Evolutionary conservation across 2,113 vertebrate genomes (phyloP), one percentile per base, ranked within the genome.

Genomic region (Acrocephalus arundinaceus): DNA sequence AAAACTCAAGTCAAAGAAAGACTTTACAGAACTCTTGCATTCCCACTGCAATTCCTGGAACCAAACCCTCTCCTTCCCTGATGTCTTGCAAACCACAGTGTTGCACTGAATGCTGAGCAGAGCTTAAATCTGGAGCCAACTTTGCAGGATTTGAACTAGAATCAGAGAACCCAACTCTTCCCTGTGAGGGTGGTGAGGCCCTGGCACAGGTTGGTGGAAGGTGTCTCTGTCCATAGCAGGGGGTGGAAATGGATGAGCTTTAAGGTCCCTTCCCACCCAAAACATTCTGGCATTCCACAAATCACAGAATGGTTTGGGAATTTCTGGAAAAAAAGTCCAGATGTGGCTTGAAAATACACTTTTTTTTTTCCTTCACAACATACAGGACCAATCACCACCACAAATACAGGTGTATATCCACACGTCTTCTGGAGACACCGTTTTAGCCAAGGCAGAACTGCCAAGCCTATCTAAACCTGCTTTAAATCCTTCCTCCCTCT

Each of bases 401-500:
- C 35, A 35, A 39, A 22, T 0, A 24, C 1, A 17, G 9, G 7
- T 13, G 5, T 2, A 5, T 1, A 11, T 5, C 16, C 30, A 49
- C 4, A 1, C 15, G 27, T 24, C 33, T 48, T 43, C 65, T 3
- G 9, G 33, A 3, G 0, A n/a, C 31, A 39, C 0, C 0, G 13
- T 37, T 48, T 43, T 3, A 6, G 31, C 41, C 37, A 7, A n/a
- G 37, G 16, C 3, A 39, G 13, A 83, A 12, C 63, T 35, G 27
- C 75, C 68, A 57, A 70, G 43, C 22, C 48, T 17, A 21, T 7
- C 30, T 11, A 25, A 39, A 39, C 67, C 27, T 11, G 17, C 58
- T 24, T 23, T 13, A 52, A 76, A 67, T 21, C 22, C 8, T 15
- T 19, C 51, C 59, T 51, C 57, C 33, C 28, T 7, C 58, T 70